Evolutionary conservation across 2,113 vertebrate genomes (phyloP), one percentile per base, ranked within the genome.

Genomic region (Myotis yumanensis): DNA sequence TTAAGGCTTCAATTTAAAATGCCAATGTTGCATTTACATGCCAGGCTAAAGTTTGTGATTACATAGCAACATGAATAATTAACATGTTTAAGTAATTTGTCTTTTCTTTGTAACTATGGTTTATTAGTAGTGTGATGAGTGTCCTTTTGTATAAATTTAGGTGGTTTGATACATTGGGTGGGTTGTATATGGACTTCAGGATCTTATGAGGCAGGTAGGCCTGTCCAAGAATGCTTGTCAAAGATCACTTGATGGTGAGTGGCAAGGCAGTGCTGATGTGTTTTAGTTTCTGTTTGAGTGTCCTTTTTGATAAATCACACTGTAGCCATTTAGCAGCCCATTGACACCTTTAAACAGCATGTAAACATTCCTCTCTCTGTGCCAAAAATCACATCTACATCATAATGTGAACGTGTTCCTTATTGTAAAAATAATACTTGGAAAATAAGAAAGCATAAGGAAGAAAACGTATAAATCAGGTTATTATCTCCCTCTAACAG

Each of bases 401-500:
- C n/a, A 37, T 59, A 83, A 68, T 25, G 76, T 59, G 83, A 86
- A 57, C 22, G 73, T 66, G 3, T 93, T 95, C 95, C 22, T 69
- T 18, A 72, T 79, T 89, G 57, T 75, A 75, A 91, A 91, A 95
- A 79, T 84, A 80, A 77, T 22, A 83, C 46, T 84, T 83, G 52
- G 10, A 83, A 77, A 85, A 75, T 80, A 72, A 75, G 25, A 57
- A 93, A 59, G 18, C 32, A 2, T 81, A 22, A 69, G 85, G 25
- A 57, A 59, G 22, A 72, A 72, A 72, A 51, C 40, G 1, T 90
- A 43, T 20, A 68, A 37, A 43, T 11, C 18, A 73, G 32, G 23
- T 79, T 79, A 22, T 51, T 86, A 35, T 62, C 84, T 81, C 9
- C 57, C 15, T 75, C 7, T 89, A 46, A 37, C 72, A 30, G 68